Percentiles rank a stretch among this genome's conserved stretches.
Evolutionary conservation across 2,797 vertebrate genomes (phyloP).

Genomic region (Uromys caudimaculatus): DNA sequence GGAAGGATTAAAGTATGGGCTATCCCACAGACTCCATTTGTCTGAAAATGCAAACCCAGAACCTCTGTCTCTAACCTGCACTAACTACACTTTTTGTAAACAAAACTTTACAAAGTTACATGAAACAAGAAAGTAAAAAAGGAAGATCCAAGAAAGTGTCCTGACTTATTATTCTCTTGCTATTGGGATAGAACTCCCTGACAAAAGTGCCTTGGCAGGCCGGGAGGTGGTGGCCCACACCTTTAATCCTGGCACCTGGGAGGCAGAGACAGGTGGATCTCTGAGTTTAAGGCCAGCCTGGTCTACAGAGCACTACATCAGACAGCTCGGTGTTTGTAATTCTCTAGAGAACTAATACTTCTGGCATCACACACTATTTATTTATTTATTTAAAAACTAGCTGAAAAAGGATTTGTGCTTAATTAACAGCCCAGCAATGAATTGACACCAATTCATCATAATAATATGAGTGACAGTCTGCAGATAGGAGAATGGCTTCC

Average conservation of each 20-base stretch:
- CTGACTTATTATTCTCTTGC: not conserved
- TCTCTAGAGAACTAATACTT: not conserved
- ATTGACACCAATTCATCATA: not conserved
- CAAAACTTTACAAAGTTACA: not conserved
- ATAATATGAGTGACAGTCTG: not conserved
- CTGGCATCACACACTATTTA: not conserved
- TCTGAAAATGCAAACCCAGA: not conserved
- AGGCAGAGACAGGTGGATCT: not conserved
- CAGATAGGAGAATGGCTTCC: fast-evolving
- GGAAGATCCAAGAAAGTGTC: not conserved
- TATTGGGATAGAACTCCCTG: not conserved
- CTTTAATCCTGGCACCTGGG: not conserved
- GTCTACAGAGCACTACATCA: not conserved
- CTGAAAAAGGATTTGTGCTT: not conserved
- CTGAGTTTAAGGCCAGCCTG: not conserved
- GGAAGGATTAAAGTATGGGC: not conserved
- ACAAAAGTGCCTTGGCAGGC: not conserved
- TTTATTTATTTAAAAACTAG: not conserved
- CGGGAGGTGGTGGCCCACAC: fast-evolving
- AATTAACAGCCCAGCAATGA: not conserved
- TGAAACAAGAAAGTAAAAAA: not conserved
- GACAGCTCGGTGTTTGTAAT: not conserved
- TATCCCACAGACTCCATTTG: not conserved
- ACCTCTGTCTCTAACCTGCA: not conserved
- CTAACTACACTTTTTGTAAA: not conserved